Base-by-base conservation (phyloP, 1,140 invertebrate genomes). In the Meloidogyne chitwoodi region DNA sequence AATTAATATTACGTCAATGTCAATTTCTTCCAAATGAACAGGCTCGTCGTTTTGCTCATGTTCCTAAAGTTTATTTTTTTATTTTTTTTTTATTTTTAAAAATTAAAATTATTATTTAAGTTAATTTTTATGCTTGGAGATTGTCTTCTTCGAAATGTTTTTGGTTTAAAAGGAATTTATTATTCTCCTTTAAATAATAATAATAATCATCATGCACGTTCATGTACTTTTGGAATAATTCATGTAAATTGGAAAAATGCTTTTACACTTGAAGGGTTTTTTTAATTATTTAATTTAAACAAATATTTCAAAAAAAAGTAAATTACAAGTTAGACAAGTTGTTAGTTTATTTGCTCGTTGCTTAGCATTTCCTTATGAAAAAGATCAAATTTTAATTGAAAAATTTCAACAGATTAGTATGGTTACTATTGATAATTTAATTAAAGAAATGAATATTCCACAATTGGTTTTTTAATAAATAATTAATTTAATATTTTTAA, bases 1-100 rank as follows among this genome's bases (percentile, higher is more conserved):
- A 61, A 29, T 66, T 85, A 26, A 48, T 82, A 44, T 6, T 38
- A 14, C 62, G 56, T 67, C 82, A 84, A 27, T 70, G 78, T 16
- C 72, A 83, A 44, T 83, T 83, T 68, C 66, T 82, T 14, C 71
- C 81, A 44, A 82, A 80, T 64, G 82, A 84, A 44, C 78, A 82
- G 74, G 82, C 82, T 26, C 80, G 81, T 14, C 68, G 44, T 12
- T 82, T 41, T 64, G 56, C 81, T 6, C 81, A 82, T 65, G 73
- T 82, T 29, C 81, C 81, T 2, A 82, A 82, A 48, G 69, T 65
- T 26, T 27, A 19, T 66, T 44, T 26, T 14, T 38, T 38, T 22
- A 74, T 29, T 34, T 19, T 44, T 22, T 11, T n/a, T 22, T n/a
- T n/a, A 68, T 27, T 75, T 56, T 27, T 16, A 2, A n/a, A 34